These are phyloP conservation scores for Gymnothorax reevesii DNA, from an alignment of 2,797 vertebrate species.

Conservation along the genomic window DNA sequence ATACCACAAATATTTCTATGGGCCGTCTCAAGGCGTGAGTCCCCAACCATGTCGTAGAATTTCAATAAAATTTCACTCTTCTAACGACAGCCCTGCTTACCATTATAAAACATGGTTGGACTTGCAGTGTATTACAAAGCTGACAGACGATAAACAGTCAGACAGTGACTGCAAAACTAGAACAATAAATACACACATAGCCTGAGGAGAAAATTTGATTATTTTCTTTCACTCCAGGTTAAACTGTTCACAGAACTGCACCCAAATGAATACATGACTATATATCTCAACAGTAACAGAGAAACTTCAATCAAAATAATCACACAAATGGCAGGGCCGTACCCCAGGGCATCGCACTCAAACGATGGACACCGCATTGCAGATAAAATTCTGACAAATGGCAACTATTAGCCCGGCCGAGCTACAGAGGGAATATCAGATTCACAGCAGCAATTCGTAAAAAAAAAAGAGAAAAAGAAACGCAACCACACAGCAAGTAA, in stretches of 20 bases:
- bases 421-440: conserved; percentile 8
- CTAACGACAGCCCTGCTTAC: not conserved
- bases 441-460: not conserved
- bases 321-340: not conserved
- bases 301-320: not conserved
- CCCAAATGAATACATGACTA: not conserved
- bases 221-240: not conserved
- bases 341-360: not conserved
- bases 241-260: not conserved
- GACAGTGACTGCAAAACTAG: not conserved
- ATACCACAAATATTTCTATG: too few relatives aligned
- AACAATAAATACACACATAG: not conserved
- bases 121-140: not conserved
- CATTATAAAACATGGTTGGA: not conserved
- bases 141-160: not conserved
- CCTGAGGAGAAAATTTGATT: not conserved
- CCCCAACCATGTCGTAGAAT: too few relatives aligned
- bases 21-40: too few relatives aligned
- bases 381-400: not conserved
- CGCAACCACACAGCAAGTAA: not conserved
- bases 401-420: not conserved
- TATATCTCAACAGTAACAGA: not conserved
- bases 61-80: too few relatives aligned
- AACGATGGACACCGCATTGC: not conserved
- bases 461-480: not conserved